Percentiles rank a stretch among this genome's conserved stretches.
These are phyloP conservation scores for Nowickia ferox DNA, from an alignment of 2,888 invertebrate species.

Conservation along the genomic window DNA sequence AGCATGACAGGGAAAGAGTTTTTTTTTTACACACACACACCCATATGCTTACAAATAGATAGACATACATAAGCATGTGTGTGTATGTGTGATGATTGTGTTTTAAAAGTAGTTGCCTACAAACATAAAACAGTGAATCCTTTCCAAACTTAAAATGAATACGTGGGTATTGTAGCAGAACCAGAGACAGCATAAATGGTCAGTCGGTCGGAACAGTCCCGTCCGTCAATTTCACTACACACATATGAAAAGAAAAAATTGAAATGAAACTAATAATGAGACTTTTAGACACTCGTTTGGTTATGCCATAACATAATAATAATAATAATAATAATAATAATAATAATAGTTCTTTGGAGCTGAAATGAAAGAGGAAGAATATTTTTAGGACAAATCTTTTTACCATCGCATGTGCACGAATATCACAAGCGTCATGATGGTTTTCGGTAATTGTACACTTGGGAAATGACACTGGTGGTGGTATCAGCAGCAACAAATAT, in stretches of 20 bases:
- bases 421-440: not conserved
- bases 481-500: slow-evolving; percentile 17
- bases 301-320: slow-evolving; percentile 20
- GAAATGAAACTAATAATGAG: slow-evolving; percentile 62
- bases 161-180: slow-evolving; percentile 47
- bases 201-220: not conserved
- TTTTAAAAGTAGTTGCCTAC: not conserved
- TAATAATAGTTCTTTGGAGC: slow-evolving; percentile 5
- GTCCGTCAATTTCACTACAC: slow-evolving; percentile 27
- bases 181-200: slow-evolving; percentile 10
- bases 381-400: slow-evolving; percentile 20
- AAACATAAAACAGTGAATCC: slow-evolving; percentile 32
- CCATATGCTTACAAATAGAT: not conserved
- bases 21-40: not conserved
- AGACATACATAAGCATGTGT: not conserved
- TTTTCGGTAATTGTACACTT: slow-evolving; percentile 49
- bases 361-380: slow-evolving; percentile 1
- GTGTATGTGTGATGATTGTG: not conserved
- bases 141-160: slow-evolving; percentile 28
- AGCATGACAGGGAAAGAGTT: not conserved
- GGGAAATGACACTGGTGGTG: slow-evolving; percentile 30
- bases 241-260: not conserved
- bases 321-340: not conserved
- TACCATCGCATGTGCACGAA: not conserved
- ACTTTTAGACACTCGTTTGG: slow-evolving; percentile 58